Evolutionary conservation across 2,797 vertebrate genomes (phyloP).

Genomic region (Rhyacichthys aspro): DNA sequence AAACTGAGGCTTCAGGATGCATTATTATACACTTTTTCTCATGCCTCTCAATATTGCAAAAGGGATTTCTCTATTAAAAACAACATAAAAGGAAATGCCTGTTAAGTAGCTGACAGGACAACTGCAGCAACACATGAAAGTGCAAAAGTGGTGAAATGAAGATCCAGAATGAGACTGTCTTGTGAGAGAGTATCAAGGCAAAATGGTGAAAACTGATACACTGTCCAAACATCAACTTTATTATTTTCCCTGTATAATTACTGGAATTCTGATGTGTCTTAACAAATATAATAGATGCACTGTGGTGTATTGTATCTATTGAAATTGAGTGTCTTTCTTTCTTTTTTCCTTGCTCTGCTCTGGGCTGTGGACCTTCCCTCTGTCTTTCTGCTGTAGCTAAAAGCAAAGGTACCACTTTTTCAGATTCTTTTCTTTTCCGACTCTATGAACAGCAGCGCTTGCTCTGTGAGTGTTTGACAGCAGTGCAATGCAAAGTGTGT

Average conservation of each 20-base stretch:
- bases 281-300: slow-evolving; percentile 21
- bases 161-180: too few species aligned
- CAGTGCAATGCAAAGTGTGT: slow-evolving; percentile 36
- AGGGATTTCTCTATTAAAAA: too few species aligned
- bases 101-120: too few species aligned
- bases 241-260: background rate
- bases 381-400: slow-evolving; percentile 86
- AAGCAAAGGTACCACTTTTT: slow-evolving; percentile 95
- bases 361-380: slow-evolving; percentile 39
- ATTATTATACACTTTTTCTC: too few species aligned
- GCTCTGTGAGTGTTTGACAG: slow-evolving; percentile 73
- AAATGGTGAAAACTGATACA: background rate
- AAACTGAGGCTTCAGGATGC: too few species aligned
- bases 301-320: slow-evolving; percentile 26
- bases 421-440: slow-evolving; percentile 74
- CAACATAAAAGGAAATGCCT: too few species aligned
- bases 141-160: too few species aligned
- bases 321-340: slow-evolving; percentile 29
- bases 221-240: background rate
- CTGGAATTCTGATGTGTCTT: background rate
- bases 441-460: slow-evolving; percentile 69
- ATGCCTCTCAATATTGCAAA: too few species aligned
- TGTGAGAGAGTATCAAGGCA: too few species aligned
- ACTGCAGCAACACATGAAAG: too few species aligned
- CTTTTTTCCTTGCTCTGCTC: slow-evolving; percentile 42